Base-by-base conservation (phyloP, 2,113 vertebrate species). In the Burhinus bistriatus region DNA sequence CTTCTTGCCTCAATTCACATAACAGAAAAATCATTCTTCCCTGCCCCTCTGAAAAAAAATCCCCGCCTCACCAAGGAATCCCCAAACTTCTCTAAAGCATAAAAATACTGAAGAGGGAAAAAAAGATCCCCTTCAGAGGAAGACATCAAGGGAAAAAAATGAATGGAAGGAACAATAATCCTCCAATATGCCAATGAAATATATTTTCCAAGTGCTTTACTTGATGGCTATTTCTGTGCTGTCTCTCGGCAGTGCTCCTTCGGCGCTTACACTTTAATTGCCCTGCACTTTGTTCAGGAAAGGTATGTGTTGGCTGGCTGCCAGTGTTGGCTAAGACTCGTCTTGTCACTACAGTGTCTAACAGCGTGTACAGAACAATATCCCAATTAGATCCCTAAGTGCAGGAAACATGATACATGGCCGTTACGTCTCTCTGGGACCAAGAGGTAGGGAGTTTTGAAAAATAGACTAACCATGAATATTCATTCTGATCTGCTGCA, bases 351-450 rank as follows among this genome's bases (percentile, higher is more conserved):
- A 86, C 95, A 92, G 97, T 96, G 90, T 97, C 98, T 98, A 98
- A 97, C 97, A 98, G 97, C 92, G 19, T 97, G 97, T 90, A 96
- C 96, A 89, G 97, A 98, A 98, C 97, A 98, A 98, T 98, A 97
- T 98, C 96, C 98, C 97, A 98, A 97, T 98, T 98, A 98, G 98
- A 98, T 96, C 95, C 87, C 89, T 96, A 97, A 97, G 94, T 94
- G 95, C 92, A 96, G 90, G 98, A 97, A 98, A 97, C 93, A 86
- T 86, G 97, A 98, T 96, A 97, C 82, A 71, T 65, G 0, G 11
- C 71, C 0, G 1, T 30, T 80, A 51, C 61, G 81, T 93, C 96
- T 89, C 94, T 96, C 62, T 2, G 23, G 88, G 83, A 88, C 49
- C 4, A 5, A 93, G 95, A 90, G 83, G 82, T 36, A 88, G 73